These are phyloP conservation scores for Prionailurus viverrinus DNA, from an alignment of 2,113 vertebrate genomes.

Conservation along the genomic window DNA sequence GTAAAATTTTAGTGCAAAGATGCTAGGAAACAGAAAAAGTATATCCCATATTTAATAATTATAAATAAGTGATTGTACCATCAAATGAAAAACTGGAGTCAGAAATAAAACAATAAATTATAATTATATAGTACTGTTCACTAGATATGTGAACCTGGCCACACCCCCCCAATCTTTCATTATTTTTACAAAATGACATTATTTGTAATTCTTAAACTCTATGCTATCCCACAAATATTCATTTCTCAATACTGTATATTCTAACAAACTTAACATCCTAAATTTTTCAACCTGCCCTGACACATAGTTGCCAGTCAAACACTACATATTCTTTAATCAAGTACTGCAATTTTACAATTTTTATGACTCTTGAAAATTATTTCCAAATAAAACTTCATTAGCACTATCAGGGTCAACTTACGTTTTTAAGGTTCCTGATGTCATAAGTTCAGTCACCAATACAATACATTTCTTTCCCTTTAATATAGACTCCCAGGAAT, in stretches of 20 bases:
- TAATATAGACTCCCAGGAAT: constrained; percentile 95
- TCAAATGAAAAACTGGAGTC: constrained; percentile 38
- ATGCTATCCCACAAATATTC: constrained; percentile 31
- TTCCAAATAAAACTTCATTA: constrained; percentile 58
- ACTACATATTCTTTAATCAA: constrained; percentile 52
- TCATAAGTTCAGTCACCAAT: constrained; percentile 97
- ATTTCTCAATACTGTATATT: constrained; percentile 11
- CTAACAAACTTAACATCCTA: constrained; percentile 60
- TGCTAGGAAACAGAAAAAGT: constrained; percentile 31
- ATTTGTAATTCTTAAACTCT: constrained; percentile 56
- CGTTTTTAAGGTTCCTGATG: constrained; percentile 97
- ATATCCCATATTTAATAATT: not conserved
- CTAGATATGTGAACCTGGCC: not conserved
- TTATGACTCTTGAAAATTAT: constrained; percentile 58
- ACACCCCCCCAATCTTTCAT: not conserved
- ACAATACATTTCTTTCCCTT: constrained; percentile 97
- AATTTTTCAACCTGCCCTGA: constrained; percentile 52
- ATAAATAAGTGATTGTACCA: constrained; percentile 50
- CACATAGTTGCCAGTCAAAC: constrained; percentile 28
- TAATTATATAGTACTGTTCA: constrained; percentile 10
- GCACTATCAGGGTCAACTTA: constrained; percentile 80
- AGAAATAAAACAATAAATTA: constrained; percentile 56
- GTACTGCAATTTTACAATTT: constrained; percentile 43
- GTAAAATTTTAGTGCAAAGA: constrained; percentile 56
- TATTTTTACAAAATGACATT: constrained; percentile 50